Evolutionary conservation across 1,140 invertebrate genomes (phyloP), one percentile per base, ranked within the genome.

Genomic region (Anastrepha obliqua): DNA sequence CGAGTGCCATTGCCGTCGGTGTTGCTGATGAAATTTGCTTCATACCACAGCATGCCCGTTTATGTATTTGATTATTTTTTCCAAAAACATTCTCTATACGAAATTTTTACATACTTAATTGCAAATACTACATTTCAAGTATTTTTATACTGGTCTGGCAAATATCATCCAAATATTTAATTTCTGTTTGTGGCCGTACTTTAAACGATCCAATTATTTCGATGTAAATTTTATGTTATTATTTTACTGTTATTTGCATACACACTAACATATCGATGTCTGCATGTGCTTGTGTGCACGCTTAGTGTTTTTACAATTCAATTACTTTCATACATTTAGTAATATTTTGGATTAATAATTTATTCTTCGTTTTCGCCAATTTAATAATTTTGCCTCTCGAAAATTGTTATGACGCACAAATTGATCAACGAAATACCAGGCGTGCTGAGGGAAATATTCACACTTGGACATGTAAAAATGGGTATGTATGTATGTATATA

Each of bases 141-240:
- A 29, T 74, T 47, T 74, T 74, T 44, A 7, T 74, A 42, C 13
- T 42, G 62, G 11, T 74, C 47, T 74, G 15, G 13, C 13, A n/a
- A 47, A 74, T 74, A 47, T 51, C 70, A n/a, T 42, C 1, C 17
- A 74, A 74, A 74, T 74, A 47, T 47, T 74, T 70, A 4, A 42
- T 74, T 74, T 74, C 17, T 39, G 13, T n/a, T 44, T 74, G 42
- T n/a, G 70, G 70, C 17, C 70, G 29, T 74, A 70, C 0, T 74
- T 74, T 44, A 6, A 74, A 74, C 44, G 44, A 74, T 39, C 70
- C 70, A 74, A 74, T 74, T 74, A 74, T 74, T 74, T 47, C 44
- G 11, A 39, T 67, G 29, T 20, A 67, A 67, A 67, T 74, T 74
- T 13, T 20, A 5, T 47, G 17, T 74, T 74, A 13, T 44, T 47